Evolutionary conservation across 2,888 invertebrate genomes (phyloP).

Genomic region (Tetheella fluctuosa): DNA sequence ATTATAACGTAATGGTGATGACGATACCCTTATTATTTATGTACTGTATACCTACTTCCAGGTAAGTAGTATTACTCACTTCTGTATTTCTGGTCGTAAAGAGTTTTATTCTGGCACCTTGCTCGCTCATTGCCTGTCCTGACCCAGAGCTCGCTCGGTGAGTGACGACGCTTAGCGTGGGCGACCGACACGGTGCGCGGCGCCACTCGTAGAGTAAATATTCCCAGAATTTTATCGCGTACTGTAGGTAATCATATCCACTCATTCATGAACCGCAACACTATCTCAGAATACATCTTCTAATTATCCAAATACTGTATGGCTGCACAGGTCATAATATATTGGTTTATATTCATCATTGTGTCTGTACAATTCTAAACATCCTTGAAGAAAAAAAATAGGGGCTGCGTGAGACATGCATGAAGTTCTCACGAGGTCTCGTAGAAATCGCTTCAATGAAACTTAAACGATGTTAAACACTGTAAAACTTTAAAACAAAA

Average conservation of each 20-base stretch:
- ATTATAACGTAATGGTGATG: conserved; percentile 6
- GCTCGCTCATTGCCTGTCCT: conserved; percentile 30
- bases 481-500: neutral
- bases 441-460: too few relatives aligned
- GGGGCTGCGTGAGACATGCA: conserved; percentile 28
- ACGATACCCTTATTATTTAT: neutral
- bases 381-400: conserved; percentile 40
- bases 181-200: conserved; percentile 60
- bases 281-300: conserved; percentile 37
- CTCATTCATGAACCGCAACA: conserved; percentile 69
- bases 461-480: too few relatives aligned
- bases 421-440: too few relatives aligned
- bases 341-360: conserved; percentile 51
- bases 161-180: conserved; percentile 39
- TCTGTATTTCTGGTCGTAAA: conserved; percentile 15
- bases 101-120: conserved; percentile 16
- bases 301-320: conserved; percentile 36
- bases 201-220: conserved; percentile 71
- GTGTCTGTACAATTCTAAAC: conserved; percentile 45
- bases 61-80: conserved; percentile 19
- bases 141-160: conserved; percentile 41
- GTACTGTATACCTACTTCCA: neutral
- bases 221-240: conserved; percentile 72
- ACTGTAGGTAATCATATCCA: conserved; percentile 58
- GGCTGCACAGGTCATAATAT: conserved; percentile 40